Percentiles rank a stretch among this genome's conserved stretches.
Evolutionary conservation across 2,797 vertebrate species (phyloP).

Genomic region (Fistularia commersonii): DNA sequence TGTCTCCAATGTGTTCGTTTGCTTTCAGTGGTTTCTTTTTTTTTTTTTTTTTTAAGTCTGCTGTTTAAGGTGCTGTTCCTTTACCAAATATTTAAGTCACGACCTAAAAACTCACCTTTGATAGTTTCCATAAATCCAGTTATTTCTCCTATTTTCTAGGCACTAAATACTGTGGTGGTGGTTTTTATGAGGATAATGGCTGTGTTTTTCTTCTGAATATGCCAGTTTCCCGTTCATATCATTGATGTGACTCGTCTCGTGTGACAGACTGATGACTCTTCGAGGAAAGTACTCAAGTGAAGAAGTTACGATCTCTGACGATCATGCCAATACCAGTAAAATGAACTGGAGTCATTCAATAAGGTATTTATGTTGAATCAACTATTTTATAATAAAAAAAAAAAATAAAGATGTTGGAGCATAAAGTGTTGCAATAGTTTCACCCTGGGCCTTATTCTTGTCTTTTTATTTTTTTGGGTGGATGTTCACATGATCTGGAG

Average conservation of each 20-base stretch:
- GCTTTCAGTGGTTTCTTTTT: conserved; percentile 34
- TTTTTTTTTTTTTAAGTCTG: background rate
- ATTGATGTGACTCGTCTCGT: background rate
- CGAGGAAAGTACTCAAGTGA: too few relatives aligned
- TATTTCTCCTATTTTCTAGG: conserved; percentile 9
- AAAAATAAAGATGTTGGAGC: conserved; percentile 9
- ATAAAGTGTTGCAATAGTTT: conserved; percentile 2
- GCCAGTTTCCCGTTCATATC: too few relatives aligned
- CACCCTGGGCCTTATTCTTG: background rate
- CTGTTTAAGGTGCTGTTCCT: conserved; percentile 26
- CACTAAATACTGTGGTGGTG: conserved; percentile 6
- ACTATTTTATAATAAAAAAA: conserved; percentile 9
- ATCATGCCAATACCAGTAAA: conserved; percentile 3
- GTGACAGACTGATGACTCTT: background rate
- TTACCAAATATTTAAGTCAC: conserved; percentile 2
- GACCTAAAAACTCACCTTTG: conserved; percentile 9
- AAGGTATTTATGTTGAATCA: conserved; percentile 14
- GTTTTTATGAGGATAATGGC: too few relatives aligned
- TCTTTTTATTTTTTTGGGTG: background rate
- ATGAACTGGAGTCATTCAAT: conserved; percentile 10
- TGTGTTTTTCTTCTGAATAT: too few relatives aligned
- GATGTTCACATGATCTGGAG: background rate
- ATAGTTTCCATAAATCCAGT: conserved; percentile 13
- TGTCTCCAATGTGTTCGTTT: conserved; percentile 30
- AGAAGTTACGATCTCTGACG: conserved; percentile 1